Base-by-base conservation (phyloP, 2,113 vertebrate species). In the Zeus faber region DNA sequence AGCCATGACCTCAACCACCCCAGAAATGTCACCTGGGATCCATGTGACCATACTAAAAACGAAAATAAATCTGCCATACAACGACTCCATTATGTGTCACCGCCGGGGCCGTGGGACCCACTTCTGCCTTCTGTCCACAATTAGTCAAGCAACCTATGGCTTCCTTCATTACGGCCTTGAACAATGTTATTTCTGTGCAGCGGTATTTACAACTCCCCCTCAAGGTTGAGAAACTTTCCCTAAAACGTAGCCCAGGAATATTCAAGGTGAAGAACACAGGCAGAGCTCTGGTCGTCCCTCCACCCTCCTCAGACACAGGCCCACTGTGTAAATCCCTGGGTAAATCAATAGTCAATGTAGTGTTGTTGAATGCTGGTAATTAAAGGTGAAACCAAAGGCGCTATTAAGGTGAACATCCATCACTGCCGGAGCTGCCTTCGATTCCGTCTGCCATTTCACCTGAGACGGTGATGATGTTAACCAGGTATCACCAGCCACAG, bases 341-440 rank as follows among this genome's bases (percentile, higher is more conserved):
- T 24, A 6, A 56, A 51, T 58, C 65, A 48, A 58, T 56, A 48
- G 54, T 14, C 6, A 4, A 25, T 6, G 49, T 41, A 25, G 23
- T 16, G 4, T 18, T 3, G 16, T 53, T 43, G n/a, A 27, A 51
- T 49, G 3, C 35, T 40, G 37, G 58, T 53, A 25, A 60, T 46
- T 56, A 39, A 43, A 25, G n/a, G 43, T 27, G 6, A 8, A 67
- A 70, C 53, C 46, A 37, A 46, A 55, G 44, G 22, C 16, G 45
- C 37, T 29, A 67, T 69, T 58, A 54, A 51, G 39, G 0, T 7
- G 7, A 40, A 41, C 46, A 62, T 66, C 57, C 57, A 52, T 81
- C 70, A 67, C 43, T 1, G 5, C 22, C 22, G 9, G 3, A 8
- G 0, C 4, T 27, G 3, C 48, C 9, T 10, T 45, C 43, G 21